Base-by-base conservation (phyloP, 2,888 invertebrate species). In the Pristionchus entomophagus region DNA sequence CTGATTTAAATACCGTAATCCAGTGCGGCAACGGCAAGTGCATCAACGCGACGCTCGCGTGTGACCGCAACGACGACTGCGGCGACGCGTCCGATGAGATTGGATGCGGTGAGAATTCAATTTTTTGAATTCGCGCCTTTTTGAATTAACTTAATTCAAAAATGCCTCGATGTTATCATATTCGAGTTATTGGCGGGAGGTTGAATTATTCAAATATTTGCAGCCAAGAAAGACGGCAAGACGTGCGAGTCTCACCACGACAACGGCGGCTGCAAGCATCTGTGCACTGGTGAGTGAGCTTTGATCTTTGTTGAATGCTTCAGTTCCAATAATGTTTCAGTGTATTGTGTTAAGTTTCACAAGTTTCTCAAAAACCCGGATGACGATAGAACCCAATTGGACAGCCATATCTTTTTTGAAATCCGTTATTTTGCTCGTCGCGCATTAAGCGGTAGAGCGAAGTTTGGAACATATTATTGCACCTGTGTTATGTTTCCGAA, bases 241-340 rank as follows among this genome's bases (percentile, higher is more conserved):
- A 90, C 91, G 26, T 93, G 93, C 86, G 89, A 90, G 26, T 87
- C 89, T 17, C 85, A 91, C 80, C 96, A 97, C 0, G 97, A 97
- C 93, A 95, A 96, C 86, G 96, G 98, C 94, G 97, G 97, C 92
- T 99, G 99, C 94, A 97, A 97, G 6, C 98, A 99, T 93, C 96
- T 96, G 93, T 99, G 99, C 94, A 95, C 97, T 0, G 97, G 98
- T 93, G 97, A 97, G 0, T 2, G 14, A 32, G 12, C 2, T 77
- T n/a, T 41, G 59, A 81, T 81, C 22, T 81, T 41, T 82, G 26
- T 59, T 62, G 4, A 26, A 53, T 53, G 53, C 26, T 62, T 26
- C 29, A 22, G 29, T n/a, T n/a, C n/a, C n/a, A n/a, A n/a, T n/a
- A n/a, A n/a, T n/a, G n/a, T n/a, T n/a, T n/a, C n/a, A n/a, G n/a